Base-by-base conservation (phyloP, 2,888 invertebrate genomes). In the Loripinus fragilis region DNA sequence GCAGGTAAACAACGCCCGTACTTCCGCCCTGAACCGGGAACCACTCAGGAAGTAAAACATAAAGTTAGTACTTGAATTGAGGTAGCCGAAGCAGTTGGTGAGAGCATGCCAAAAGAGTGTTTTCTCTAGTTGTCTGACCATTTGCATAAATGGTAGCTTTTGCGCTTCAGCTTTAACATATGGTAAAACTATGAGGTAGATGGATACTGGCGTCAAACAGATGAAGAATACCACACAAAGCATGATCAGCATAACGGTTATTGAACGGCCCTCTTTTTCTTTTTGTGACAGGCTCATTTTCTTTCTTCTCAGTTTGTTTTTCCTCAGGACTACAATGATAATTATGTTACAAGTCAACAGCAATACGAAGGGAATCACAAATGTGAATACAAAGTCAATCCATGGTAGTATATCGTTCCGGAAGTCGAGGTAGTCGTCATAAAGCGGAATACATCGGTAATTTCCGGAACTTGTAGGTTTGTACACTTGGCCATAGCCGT, bases 1-100 rank as follows among this genome's bases (percentile, higher is more conserved):
- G 42, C 83, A 83, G 10, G 68, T 60, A 23, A 87, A 80, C 70
- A 90, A 65, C 17, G 60, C 60, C 52, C 71, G 72, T 10, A 89
- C 70, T 50, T 89, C 88, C 7, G 79, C 69, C 38, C 90, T 76
- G 76, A 90, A 90, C 35, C 80, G 81, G 23, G 87, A 78, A 0
- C 89, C 90, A 33, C 87, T 88, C 28, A 88, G 69, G 41, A 87
- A 85, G 75, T 90, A 90, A 25, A 89, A 65, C 20, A 89, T 50
- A 73, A 90, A 90, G 74, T 89, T 88, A 42, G 83, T 74, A 28
- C 86, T 80, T 69, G 88, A 86, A 70, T 88, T 89, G 20, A 87
- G 78, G 74, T 89, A 90, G 76, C 84, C 79, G 0, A 89, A 67
- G 38, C 86, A 72, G 67, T 85, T 87, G 10, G 81, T 81, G 0